Percentiles rank a stretch among this genome's conserved stretches.
Conservation (phyloP, 1,140 invertebrate genomes). For the Liolophura sinensis region DNA sequence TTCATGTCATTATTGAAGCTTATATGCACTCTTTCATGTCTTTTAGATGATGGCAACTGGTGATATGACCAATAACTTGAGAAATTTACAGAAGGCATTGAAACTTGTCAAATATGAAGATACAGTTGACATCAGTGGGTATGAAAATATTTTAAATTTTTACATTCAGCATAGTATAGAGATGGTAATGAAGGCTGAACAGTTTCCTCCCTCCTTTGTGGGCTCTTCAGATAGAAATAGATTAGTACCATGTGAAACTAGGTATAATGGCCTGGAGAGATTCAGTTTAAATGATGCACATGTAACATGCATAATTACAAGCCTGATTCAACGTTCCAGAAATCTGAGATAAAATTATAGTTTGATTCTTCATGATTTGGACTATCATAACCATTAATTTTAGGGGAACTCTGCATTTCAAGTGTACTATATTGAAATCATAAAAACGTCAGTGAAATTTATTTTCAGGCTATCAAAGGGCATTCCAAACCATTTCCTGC, state of each 20-base stretch:
- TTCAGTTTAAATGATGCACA: background rate
- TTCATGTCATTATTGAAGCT: too few relatives aligned
- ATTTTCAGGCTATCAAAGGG: slow-evolving; percentile 31
- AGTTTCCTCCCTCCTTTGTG: too few relatives aligned
- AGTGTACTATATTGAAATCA: background rate
- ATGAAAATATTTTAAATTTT: slow-evolving; percentile 6
- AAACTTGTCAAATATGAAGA: slow-evolving; percentile 29
- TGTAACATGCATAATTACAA: background rate
- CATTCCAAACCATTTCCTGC: slow-evolving; percentile 24
- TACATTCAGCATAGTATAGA: background rate
- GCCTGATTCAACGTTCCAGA: background rate
- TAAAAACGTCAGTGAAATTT: too few relatives aligned
- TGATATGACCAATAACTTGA: slow-evolving; percentile 42
- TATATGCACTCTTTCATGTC: too few relatives aligned
- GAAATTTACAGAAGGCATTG: slow-evolving; percentile 28
- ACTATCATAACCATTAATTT: background rate
- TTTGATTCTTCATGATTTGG: background rate
- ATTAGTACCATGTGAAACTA: background rate
- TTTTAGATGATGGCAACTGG: slow-evolving; percentile 29
- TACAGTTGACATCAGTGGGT: slow-evolving; percentile 29
- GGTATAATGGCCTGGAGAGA: background rate
- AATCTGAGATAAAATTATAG: background rate
- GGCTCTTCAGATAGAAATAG: too few relatives aligned
- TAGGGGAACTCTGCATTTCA: background rate
- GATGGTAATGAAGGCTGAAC: too few relatives aligned